phyloP scores from a whole-genome alignment of 2,113 vertebrate species.

The Myiopsitta monachus region DNA sequence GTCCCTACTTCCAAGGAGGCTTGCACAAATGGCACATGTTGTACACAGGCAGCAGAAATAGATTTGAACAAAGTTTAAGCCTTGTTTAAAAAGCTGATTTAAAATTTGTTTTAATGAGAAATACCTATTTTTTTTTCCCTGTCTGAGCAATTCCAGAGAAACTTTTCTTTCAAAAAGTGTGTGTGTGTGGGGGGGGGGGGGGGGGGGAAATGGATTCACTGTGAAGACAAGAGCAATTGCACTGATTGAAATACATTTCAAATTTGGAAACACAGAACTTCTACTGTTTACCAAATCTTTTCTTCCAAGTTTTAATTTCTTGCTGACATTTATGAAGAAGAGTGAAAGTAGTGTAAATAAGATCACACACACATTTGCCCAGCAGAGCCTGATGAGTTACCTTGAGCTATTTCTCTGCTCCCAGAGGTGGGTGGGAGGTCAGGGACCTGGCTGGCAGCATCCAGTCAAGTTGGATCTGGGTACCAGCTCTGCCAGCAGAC shows the following conservation, averaged over 20 bases:
- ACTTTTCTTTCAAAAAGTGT: not conserved
- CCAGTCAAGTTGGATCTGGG: not conserved
- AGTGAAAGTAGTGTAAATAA: not conserved
- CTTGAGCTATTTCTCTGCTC: not conserved
- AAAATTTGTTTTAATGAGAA: not conserved
- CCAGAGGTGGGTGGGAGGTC: not conserved
- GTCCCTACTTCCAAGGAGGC: not conserved
- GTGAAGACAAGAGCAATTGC: not conserved
- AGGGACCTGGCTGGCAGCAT: not conserved
- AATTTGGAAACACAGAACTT: not conserved
- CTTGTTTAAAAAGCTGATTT: not conserved
- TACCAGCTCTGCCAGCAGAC: not conserved
- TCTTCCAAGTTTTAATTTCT: not conserved
- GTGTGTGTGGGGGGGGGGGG: too few species aligned
- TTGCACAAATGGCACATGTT: not conserved
- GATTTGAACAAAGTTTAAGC: not conserved
- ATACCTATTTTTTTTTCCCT: not conserved
- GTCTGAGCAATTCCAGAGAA: not conserved
- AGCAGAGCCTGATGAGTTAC: not conserved
- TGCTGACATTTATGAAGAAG: not conserved
- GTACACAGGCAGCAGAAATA: rapidly evolving
- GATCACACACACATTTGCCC: not conserved
- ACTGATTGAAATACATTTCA: not conserved
- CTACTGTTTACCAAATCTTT: not conserved
- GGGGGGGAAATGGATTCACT: rapidly evolving